These are phyloP conservation scores for Trachymyrmex septentrionalis DNA, from an alignment of 1,140 invertebrate species.

Conservation along the genomic window DNA sequence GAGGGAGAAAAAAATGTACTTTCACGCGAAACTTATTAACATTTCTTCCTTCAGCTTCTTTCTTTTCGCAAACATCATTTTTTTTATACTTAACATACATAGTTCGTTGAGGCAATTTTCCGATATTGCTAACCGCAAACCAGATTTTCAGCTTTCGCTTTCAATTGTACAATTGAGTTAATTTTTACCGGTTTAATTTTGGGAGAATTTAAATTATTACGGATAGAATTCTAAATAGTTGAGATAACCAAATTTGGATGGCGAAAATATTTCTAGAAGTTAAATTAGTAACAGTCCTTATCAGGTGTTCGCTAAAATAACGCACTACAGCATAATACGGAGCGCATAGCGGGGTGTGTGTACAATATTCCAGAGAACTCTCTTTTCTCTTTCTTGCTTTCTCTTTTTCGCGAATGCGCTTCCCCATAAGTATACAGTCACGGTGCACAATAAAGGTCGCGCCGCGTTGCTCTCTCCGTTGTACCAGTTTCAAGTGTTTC, in stretches of 20 bases:
- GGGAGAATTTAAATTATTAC: neutral
- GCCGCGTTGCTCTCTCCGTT: neutral
- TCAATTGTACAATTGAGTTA: neutral
- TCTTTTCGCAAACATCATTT: no score
- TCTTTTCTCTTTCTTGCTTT: neutral
- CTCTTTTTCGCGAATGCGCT: neutral
- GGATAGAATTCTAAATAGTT: neutral
- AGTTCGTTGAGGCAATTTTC: no score
- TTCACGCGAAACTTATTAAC: no score
- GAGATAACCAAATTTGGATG: neutral
- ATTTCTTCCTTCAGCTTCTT: no score
- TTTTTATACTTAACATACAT: neutral
- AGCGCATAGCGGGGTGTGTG: neutral
- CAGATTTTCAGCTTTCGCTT: no score
- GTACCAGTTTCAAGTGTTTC: constrained; percentile 25
- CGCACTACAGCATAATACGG: neutral
- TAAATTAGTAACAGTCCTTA: constrained; percentile 27
- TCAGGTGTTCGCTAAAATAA: neutral
- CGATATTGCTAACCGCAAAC: no score
- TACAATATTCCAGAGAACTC: constrained; percentile 34
- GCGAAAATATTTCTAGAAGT: neutral
- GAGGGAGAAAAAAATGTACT: no score
- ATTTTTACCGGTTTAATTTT: neutral
- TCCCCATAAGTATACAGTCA: constrained; percentile 23
- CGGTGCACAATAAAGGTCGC: constrained; percentile 17